A percentile compares a stretch with the other conserved stretches of the same genome.
Conservation (phyloP, 2,113 vertebrate genomes). For the Esox niger region DNA sequence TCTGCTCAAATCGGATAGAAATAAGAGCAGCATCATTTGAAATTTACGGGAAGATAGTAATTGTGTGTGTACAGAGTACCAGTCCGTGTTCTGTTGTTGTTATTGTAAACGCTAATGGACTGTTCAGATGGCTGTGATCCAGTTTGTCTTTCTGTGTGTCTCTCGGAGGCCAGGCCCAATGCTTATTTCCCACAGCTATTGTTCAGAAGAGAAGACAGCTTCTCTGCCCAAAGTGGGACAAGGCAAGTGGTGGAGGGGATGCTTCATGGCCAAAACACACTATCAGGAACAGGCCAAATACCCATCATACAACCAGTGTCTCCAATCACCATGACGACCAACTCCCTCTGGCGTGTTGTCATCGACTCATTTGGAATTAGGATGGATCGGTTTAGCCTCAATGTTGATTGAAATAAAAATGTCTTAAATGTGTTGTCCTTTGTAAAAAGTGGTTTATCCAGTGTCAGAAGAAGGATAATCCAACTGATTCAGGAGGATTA, state of each 20-base stretch:
- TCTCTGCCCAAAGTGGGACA: background rate
- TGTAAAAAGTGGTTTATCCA: conserved; percentile 45
- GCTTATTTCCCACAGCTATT: conserved; percentile 8
- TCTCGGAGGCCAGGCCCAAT: background rate
- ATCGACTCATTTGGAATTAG: conserved; percentile 39
- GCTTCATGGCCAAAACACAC: conserved; percentile 1
- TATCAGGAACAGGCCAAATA: conserved; percentile 3
- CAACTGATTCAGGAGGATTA: conserved; percentile 9
- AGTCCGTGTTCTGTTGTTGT: too few species aligned
- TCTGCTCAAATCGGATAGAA: background rate
- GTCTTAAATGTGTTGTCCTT: conserved; percentile 37
- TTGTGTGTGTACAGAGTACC: background rate
- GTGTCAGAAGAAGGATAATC: conserved; percentile 46
- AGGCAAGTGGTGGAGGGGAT: background rate
- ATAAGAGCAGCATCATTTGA: conserved; percentile 11
- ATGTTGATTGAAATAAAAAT: conserved; percentile 28
- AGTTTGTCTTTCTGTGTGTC: background rate
- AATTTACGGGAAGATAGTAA: background rate
- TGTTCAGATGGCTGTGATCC: background rate
- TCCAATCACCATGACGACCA: conserved; percentile 37
- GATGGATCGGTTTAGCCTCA: conserved; percentile 1
- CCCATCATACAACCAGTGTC: background rate
- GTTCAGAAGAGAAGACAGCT: background rate
- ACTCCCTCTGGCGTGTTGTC: conserved; percentile 27
- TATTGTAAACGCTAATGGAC: too few species aligned